A percentile compares a stretch with the other conserved stretches of the same genome.
phyloP scores from a whole-genome alignment of 2,888 invertebrate species.

The Plusia festucae region DNA sequence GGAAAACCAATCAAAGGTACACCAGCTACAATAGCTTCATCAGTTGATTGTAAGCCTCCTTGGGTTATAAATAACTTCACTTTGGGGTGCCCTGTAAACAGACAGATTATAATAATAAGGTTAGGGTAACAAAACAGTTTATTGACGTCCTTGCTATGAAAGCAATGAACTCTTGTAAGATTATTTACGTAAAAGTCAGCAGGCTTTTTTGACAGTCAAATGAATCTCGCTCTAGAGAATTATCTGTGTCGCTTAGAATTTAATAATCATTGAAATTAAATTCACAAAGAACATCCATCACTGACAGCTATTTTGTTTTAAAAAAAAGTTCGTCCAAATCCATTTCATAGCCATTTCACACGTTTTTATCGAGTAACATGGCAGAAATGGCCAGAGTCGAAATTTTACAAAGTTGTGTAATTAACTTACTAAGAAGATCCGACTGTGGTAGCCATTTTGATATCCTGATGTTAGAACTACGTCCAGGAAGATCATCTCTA shows the following conservation, averaged over 20 bases:
- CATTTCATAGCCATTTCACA: too few species aligned
- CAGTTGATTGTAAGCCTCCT: conserved; percentile 80
- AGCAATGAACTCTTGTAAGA: neutral
- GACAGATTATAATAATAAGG: neutral
- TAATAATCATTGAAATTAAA: too few species aligned
- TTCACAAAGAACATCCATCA: too few species aligned
- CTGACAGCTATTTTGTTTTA: too few species aligned
- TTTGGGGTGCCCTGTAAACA: conserved; percentile 77
- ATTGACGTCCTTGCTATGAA: neutral
- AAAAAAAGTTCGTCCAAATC: too few species aligned
- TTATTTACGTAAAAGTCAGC: neutral
- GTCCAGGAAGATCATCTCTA: conserved; percentile 63
- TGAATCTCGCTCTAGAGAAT: too few species aligned
- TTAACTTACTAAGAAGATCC: conserved; percentile 56
- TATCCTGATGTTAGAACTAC: conserved; percentile 68
- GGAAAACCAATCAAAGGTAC: conserved; percentile 79
- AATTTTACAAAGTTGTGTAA: neutral
- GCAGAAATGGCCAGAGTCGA: too few species aligned
- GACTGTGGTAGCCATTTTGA: conserved; percentile 76
- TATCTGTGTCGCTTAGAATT: too few species aligned
- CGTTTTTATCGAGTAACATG: too few species aligned
- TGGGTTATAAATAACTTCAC: conserved; percentile 79
- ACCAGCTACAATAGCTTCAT: conserved; percentile 77
- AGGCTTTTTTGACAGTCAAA: neutral
- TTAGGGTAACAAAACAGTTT: neutral